Conservation (phyloP, 2,113 vertebrate species). For the Oryctolagus cuniculus region mOryCun1.1 NC_091445.1:76164001-76164500, state of each 20-base stretch:
- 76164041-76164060: conserved; percentile 40
- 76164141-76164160: conserved; percentile 59
- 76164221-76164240: conserved; percentile 47
- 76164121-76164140: conserved; percentile 48
- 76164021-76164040: conserved; percentile 63
- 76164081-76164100: conserved; percentile 54
- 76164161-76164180: conserved; percentile 50
- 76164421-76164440: neutral
- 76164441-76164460: too few relatives aligned
- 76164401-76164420: neutral
- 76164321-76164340: neutral
- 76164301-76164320: neutral
- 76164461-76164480: too few relatives aligned
- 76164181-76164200: conserved; percentile 37
- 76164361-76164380: neutral
- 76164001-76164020: conserved; percentile 54
- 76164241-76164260: neutral
- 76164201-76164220: conserved; percentile 49
- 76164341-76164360: neutral
- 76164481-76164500: too few relatives aligned
- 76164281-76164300: conserved; percentile 17
- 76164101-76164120: conserved; percentile 8
- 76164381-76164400: conserved; percentile 3
- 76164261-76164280: neutral
- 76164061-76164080: conserved; percentile 11